These are phyloP conservation scores for Strigamia transsilvanica DNA, from an alignment of 2,888 invertebrate genomes.

Conservation along the genomic window DNA sequence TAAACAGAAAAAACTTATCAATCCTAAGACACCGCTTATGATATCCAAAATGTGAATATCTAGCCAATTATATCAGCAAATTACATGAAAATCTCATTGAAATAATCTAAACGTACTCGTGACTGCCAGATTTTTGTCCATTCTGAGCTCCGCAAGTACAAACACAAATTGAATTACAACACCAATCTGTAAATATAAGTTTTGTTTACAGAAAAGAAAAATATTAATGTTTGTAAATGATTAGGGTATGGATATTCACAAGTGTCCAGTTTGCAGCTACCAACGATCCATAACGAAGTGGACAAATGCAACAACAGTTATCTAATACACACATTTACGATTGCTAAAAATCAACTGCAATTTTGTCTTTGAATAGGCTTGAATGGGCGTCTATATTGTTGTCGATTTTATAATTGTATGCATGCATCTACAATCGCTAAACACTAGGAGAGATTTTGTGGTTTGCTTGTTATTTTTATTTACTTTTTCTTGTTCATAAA, in stretches of 20 bases:
- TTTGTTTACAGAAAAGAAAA: background rate
- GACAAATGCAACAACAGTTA: constrained; percentile 17
- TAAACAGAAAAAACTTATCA: constrained; percentile 25
- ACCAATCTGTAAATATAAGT: background rate
- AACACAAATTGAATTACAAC: background rate
- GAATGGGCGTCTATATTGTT: no score
- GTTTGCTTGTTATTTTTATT: no score
- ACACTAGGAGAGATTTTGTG: no score
- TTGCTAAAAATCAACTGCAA: no score
- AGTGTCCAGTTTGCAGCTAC: background rate
- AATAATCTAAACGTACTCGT: background rate
- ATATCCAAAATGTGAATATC: background rate
- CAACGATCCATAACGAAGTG: background rate
- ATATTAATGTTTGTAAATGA: background rate
- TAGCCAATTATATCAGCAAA: background rate
- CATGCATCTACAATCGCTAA: no score
- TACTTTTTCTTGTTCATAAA: no score
- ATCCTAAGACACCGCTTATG: background rate
- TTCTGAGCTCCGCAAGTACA: background rate
- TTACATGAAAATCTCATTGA: background rate
- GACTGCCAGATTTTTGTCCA: background rate
- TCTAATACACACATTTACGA: background rate
- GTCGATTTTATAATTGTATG: no score
- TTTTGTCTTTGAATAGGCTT: no score
- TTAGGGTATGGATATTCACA: background rate